These are phyloP conservation scores for Drosophila siamana DNA, from an alignment of 2,888 invertebrate genomes.

Conservation along the genomic window DNA sequence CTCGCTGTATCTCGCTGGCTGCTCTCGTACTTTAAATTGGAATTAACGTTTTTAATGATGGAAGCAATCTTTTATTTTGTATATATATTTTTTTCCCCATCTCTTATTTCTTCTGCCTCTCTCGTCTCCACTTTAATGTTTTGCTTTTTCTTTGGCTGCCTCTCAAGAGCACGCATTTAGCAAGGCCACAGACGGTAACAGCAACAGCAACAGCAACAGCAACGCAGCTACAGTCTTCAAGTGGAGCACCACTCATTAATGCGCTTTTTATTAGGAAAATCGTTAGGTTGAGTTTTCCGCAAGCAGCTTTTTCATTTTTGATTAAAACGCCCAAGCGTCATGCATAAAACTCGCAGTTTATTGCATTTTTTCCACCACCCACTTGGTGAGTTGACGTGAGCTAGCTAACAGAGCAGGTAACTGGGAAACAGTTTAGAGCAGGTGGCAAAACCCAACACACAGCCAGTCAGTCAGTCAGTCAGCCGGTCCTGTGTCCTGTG, in stretches of 20 bases:
- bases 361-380: conserved; percentile 61
- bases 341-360: conserved; percentile 68
- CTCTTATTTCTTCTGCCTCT: conserved; percentile 6
- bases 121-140: neutral
- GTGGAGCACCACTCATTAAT: conserved; percentile 54
- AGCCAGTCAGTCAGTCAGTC: no score
- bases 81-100: conserved; percentile 35
- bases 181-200: conserved; percentile 12
- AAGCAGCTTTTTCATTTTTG: conserved; percentile 47
- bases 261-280: conserved; percentile 64
- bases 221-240: conserved; percentile 17
- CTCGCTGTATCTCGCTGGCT: conserved; percentile 23
- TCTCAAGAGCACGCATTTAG: conserved; percentile 21
- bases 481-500: no score
- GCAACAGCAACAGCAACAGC: neutral
- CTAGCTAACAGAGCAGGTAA: conserved; percentile 2
- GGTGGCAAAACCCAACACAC: neutral
- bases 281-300: conserved; percentile 58
- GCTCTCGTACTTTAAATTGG: conserved; percentile 72
- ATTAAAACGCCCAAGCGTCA: conserved; percentile 59
- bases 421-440: conserved; percentile 1
- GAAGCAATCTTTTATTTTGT: conserved; percentile 46
- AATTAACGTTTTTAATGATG: conserved; percentile 84
- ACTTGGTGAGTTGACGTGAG: conserved; percentile 34
- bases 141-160: neutral